Percentiles rank a stretch among this genome's conserved stretches.
These are phyloP conservation scores for Odontomachus brunneus DNA, from an alignment of 1,140 invertebrate species.

Conservation along the genomic window DNA sequence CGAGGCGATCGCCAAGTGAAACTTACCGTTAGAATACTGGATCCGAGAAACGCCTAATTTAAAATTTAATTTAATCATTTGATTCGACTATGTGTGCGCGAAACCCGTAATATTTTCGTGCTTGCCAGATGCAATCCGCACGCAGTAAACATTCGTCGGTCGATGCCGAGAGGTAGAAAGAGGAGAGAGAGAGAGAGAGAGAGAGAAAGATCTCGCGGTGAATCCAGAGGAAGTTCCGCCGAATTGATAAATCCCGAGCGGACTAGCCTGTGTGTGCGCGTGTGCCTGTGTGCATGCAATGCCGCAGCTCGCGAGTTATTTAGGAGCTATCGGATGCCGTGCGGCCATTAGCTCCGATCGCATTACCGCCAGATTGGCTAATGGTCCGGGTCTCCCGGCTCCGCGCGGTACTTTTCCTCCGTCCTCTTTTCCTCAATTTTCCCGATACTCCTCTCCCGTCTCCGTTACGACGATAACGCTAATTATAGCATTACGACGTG, in stretches of 20 bases:
- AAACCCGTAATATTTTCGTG: slow-evolving; percentile 66
- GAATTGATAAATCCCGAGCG: slow-evolving; percentile 74
- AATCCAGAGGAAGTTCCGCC: slow-evolving; percentile 61
- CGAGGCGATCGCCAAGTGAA: too few species aligned
- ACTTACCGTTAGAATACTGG: too few species aligned
- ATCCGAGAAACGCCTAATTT: too few species aligned
- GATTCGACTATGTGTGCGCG: slow-evolving; percentile 50
- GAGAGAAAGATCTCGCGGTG: slow-evolving; percentile 57
- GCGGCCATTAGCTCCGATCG: slow-evolving; percentile 77
- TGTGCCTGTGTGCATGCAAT: slow-evolving; percentile 57
- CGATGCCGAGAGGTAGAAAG: too few species aligned
- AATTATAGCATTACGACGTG: slow-evolving; percentile 65
- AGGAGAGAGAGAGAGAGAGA: too few species aligned
- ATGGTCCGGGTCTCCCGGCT: slow-evolving; percentile 67
- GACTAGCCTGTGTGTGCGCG: neutral
- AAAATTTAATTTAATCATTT: slow-evolving; percentile 72
- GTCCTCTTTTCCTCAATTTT: slow-evolving; percentile 74
- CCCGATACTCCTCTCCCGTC: slow-evolving; percentile 69
- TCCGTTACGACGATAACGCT: slow-evolving; percentile 70
- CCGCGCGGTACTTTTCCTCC: slow-evolving; percentile 54
- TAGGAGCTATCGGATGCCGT: slow-evolving; percentile 74
- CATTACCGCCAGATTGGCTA: slow-evolving; percentile 76
- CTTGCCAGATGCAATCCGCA: slow-evolving; percentile 69
- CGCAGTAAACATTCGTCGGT: slow-evolving; percentile 72
- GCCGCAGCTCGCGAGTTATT: slow-evolving; percentile 76